Evolutionary conservation across 1,140 invertebrate species (phyloP).

Genomic region (Drosophila tsacasi): DNA sequence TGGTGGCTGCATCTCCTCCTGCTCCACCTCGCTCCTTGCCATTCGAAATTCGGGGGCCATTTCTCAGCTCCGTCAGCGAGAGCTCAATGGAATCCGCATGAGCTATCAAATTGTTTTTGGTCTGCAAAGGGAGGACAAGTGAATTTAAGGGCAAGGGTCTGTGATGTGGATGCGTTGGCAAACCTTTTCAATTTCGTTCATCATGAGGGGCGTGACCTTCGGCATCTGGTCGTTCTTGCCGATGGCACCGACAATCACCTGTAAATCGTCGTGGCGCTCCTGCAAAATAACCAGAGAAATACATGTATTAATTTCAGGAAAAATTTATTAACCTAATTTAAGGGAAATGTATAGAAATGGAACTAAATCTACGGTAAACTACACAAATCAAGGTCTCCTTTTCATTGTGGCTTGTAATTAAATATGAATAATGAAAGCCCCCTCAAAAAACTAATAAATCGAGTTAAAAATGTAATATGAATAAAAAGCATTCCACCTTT

Average conservation of each 20-base stretch:
- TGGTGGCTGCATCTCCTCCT: conserved; percentile 25
- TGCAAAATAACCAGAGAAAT: conserved; percentile 36
- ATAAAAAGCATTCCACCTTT: background rate
- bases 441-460: background rate
- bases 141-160: conserved; percentile 3
- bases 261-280: conserved; percentile 84
- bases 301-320: background rate
- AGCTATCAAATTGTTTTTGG: conserved; percentile 83
- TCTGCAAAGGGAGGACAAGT: conserved; percentile 47
- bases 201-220: conserved; percentile 80
- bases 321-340: background rate
- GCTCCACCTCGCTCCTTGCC: conserved; percentile 41
- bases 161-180: conserved; percentile 11
- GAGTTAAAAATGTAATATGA: background rate
- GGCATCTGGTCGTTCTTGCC: conserved; percentile 79
- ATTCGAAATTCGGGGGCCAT: conserved; percentile 63
- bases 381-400: background rate
- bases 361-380: no score
- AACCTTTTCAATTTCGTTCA: conserved; percentile 85
- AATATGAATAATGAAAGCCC: background rate
- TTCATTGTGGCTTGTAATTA: background rate
- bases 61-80: conserved; percentile 76
- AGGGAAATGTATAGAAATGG: background rate
- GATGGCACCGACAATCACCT: conserved; percentile 82
- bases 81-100: conserved; percentile 81